Evolutionary conservation across 1,140 invertebrate genomes (phyloP), one percentile per base, ranked within the genome.

Genomic region (Whitmania pigra): DNA sequence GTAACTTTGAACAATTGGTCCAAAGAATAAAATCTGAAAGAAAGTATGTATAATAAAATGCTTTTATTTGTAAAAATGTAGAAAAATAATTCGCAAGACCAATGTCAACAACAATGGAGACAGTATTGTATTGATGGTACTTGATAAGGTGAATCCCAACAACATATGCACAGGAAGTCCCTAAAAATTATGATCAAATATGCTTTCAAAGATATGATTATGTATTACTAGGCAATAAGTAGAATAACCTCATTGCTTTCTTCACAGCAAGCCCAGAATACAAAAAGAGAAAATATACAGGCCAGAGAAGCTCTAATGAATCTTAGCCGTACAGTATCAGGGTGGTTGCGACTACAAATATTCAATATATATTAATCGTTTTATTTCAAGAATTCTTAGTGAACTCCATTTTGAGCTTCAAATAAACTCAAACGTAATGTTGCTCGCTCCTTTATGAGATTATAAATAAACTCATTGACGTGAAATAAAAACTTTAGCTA

Each of bases 271-370:
- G 22, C 22, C 22, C 29, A 25, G 57, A 63, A 63, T 20, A 63
- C 22, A 3, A 63, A 63, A 22, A 63, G 29, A 25, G 57, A 63
- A 63, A 63, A 63, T 63, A 63, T 22, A 18, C 57, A 63, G 29
- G 29, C 57, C 5, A 63, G 29, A n/a, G 57, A 22, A 13, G 29
- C 57, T 31, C 57, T 63, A 22, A 31, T 63, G 57, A 63, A 63
- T 31, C 57, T 22, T 25, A 25, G 22, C 22, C 11, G 9, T 7
- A 63, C 57, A 25, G 57, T 63, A 22, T 63, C 29, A 25, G 57
- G 57, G 18, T 63, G 22, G 29, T 63, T 31, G 22, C 57, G 57
- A 25, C 57, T 63, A 31, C 57, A 63, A 63, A 63, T 25, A 63
- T 63, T 22, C 29, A 13, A 63, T 63, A 25, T 5, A 63, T 63